These are phyloP conservation scores for Andrena fulva DNA, from an alignment of 2,888 invertebrate species.

Conservation along the genomic window DNA sequence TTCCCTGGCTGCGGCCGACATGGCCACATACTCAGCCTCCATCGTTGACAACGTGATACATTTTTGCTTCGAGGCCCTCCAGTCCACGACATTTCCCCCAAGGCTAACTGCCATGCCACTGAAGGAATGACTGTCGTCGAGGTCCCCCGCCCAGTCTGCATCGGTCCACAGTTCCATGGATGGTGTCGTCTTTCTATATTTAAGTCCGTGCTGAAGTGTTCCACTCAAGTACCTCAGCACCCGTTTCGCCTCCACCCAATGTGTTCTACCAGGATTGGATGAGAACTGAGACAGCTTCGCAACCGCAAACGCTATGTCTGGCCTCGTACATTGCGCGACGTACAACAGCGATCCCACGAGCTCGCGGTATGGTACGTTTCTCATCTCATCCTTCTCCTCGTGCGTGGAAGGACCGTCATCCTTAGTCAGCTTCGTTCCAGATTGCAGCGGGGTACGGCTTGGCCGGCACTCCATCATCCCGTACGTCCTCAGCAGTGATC, in stretches of 20 bases:
- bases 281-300: conserved; percentile 23
- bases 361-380: not conserved
- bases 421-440: conserved; percentile 12
- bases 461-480: not conserved
- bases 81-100: conserved; percentile 8
- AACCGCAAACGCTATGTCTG: conserved; percentile 20
- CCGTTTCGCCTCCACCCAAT: conserved; percentile 31
- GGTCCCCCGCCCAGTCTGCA: conserved; percentile 28
- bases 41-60: conserved; percentile 24
- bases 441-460: conserved; percentile 3
- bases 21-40: conserved; percentile 15
- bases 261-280: not conserved
- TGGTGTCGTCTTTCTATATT: not conserved
- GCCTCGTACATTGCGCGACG: conserved; percentile 5
- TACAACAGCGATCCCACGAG: conserved; percentile 29
- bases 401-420: not conserved
- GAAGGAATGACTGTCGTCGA: conserved; percentile 14
- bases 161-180: conserved; percentile 27
- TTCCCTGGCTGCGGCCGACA: conserved; percentile 15
- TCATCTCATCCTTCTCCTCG: conserved; percentile 16
- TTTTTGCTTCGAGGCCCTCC: conserved; percentile 34
- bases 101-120: conserved; percentile 11
- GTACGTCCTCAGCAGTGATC: not conserved
- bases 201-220: not conserved
- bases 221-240: conserved; percentile 4